Percentiles rank a stretch among this genome's conserved stretches.
Conservation (phyloP, 37 sponge, comb jelly and placozoan species). For the Dysidea cf. avara region DNA sequence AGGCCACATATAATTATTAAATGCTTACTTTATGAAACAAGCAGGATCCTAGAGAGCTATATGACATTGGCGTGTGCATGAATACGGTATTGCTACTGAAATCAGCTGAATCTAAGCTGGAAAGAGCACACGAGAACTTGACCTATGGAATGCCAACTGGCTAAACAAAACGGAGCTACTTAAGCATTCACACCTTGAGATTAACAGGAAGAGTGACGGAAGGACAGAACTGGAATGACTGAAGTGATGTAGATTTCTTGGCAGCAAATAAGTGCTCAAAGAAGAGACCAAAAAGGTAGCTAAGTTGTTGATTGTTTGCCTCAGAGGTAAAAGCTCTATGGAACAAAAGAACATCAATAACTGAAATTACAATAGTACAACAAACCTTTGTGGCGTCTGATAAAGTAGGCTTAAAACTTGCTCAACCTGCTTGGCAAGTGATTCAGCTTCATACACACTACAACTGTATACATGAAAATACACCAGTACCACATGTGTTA, state of each 20-base stretch:
- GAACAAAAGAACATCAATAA: neutral
- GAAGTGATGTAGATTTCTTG: neutral
- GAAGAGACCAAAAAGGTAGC: conserved; percentile 30
- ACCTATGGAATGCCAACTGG: neutral
- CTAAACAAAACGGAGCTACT: no score
- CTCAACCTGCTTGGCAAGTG: no score
- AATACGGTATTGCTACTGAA: conserved; percentile 16
- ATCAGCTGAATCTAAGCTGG: conserved; percentile 36
- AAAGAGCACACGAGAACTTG: conserved; percentile 25
- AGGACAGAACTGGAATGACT: neutral
- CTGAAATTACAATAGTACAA: no score
- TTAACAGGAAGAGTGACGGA: no score
- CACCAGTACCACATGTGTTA: no score
- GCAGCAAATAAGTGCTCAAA: conserved; percentile 24
- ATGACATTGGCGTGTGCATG: conserved; percentile 6
- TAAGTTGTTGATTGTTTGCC: neutral
- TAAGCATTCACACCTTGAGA: no score
- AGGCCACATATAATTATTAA: neutral
- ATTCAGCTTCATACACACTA: no score
- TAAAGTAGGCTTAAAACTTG: no score
- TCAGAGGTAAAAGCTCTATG: conserved; percentile 24
- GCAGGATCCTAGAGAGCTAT: conserved; percentile 34
- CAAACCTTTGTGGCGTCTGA: no score
- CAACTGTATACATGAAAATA: no score
- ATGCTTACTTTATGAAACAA: conserved; percentile 40